These are phyloP conservation scores for Helleia helle DNA, from an alignment of 2,888 invertebrate genomes.

Conservation along the genomic window DNA sequence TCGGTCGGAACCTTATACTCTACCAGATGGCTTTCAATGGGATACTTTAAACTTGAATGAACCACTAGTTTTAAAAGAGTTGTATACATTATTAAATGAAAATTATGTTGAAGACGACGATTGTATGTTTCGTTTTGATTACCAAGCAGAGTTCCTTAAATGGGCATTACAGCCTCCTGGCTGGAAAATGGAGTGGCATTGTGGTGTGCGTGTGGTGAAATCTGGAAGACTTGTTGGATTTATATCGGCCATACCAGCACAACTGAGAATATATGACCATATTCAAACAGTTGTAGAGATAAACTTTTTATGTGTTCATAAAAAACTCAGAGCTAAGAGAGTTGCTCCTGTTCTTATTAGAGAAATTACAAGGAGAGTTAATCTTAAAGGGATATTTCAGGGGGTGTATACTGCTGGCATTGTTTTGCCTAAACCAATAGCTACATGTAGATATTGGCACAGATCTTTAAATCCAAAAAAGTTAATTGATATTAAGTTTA, in stretches of 20 bases:
- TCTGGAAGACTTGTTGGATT: conserved; percentile 96
- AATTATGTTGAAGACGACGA: conserved; percentile 99
- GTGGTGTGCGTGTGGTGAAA: conserved; percentile 95
- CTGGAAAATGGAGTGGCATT: conserved; percentile 97
- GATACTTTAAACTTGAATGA: conserved; percentile 95
- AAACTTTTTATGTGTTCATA: conserved; percentile 99
- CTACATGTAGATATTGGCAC: conserved; percentile 99
- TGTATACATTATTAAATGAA: conserved; percentile 96
- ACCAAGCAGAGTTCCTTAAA: conserved; percentile 96
- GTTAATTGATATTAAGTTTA: conserved; percentile 96
- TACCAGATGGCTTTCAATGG: conserved; percentile 97
- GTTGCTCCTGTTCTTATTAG: conserved; percentile 98
- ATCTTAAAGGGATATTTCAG: conserved; percentile 95
- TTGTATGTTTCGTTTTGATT: conserved; percentile 99
- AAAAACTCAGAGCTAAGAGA: conserved; percentile 96
- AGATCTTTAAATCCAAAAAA: conserved; percentile 98
- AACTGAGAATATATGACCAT: conserved; percentile 90
- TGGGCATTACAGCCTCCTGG: conserved; percentile 99
- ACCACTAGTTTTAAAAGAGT: conserved; percentile 88
- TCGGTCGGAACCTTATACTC: conserved; percentile 90
- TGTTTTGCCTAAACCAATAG: conserved; percentile 97
- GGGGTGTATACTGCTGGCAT: conserved; percentile 99
- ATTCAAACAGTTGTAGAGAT: conserved; percentile 97
- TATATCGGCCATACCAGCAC: conserved; percentile 98
- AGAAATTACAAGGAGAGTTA: conserved; percentile 98